These are phyloP conservation scores for Apamea anceps DNA, from an alignment of 2,888 invertebrate species.

Conservation along the genomic window DNA sequence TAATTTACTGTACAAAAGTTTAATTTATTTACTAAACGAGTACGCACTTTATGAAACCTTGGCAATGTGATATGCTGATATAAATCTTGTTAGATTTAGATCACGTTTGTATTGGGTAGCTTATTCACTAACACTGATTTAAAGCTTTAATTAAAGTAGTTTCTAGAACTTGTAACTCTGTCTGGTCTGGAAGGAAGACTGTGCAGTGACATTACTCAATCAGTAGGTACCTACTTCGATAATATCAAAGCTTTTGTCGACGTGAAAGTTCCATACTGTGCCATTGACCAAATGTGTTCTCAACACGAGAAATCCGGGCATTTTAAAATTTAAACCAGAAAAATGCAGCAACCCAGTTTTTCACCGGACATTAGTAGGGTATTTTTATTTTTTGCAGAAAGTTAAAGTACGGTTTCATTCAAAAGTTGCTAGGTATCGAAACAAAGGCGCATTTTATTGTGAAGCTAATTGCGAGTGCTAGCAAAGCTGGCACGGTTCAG, in stretches of 20 bases:
- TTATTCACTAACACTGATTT: background rate
- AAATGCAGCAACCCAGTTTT: constrained; percentile 2
- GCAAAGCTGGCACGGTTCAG: constrained; percentile 10
- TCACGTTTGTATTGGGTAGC: background rate
- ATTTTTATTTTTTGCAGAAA: background rate
- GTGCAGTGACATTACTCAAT: background rate
- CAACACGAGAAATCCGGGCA: too few relatives aligned
- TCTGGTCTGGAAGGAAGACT: too few relatives aligned
- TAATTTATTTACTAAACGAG: constrained; percentile 30
- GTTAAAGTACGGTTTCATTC: constrained; percentile 19
- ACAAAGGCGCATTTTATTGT: constrained; percentile 35
- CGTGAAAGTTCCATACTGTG: background rate
- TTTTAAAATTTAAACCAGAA: background rate
- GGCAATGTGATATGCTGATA: constrained; percentile 16
- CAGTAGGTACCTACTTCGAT: background rate
- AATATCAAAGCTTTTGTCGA: background rate
- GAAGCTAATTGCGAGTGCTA: constrained; percentile 39
- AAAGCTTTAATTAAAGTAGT: background rate
- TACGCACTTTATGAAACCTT: background rate
- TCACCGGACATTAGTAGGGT: background rate
- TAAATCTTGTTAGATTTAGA: constrained; percentile 22
- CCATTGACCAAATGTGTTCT: background rate
- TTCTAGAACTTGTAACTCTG: background rate
- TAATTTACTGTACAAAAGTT: constrained; percentile 40
- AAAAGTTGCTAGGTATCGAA: constrained; percentile 4